Evolutionary conservation across 2,888 invertebrate species (phyloP).

Genomic region (Clanis bilineata): DNA sequence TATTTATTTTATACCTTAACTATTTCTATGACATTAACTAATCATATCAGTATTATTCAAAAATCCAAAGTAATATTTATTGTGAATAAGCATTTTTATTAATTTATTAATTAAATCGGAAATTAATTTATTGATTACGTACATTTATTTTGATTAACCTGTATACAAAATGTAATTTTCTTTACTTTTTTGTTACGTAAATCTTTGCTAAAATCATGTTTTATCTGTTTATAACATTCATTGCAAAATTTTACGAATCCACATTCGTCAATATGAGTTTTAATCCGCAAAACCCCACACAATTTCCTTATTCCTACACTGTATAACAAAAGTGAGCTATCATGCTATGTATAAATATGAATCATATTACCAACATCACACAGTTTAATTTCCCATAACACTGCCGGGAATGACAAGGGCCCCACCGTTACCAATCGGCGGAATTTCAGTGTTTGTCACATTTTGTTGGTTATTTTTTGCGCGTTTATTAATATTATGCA

Average conservation of each 20-base stretch:
- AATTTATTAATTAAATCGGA: too few relatives aligned
- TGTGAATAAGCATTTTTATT: too few relatives aligned
- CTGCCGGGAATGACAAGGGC: conserved; percentile 43
- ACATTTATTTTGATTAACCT: too few relatives aligned
- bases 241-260: background rate
- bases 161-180: too few relatives aligned
- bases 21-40: too few relatives aligned
- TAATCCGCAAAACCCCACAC: background rate
- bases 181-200: too few relatives aligned
- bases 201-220: too few relatives aligned
- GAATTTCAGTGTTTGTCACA: conserved; percentile 57
- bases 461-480: conserved; percentile 46
- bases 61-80: too few relatives aligned
- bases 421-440: conserved; percentile 46
- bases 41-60: too few relatives aligned
- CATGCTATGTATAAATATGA: background rate
- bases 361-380: conserved; percentile 27
- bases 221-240: too few relatives aligned
- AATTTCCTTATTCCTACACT: background rate
- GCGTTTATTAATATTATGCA: conserved; percentile 52
- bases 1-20: too few relatives aligned
- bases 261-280: background rate
- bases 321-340: background rate
- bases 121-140: too few relatives aligned
- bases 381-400: conserved; percentile 22